phyloP scores from a whole-genome alignment of 23 tunicate species.

The Trididemnum nubilum region DNA sequence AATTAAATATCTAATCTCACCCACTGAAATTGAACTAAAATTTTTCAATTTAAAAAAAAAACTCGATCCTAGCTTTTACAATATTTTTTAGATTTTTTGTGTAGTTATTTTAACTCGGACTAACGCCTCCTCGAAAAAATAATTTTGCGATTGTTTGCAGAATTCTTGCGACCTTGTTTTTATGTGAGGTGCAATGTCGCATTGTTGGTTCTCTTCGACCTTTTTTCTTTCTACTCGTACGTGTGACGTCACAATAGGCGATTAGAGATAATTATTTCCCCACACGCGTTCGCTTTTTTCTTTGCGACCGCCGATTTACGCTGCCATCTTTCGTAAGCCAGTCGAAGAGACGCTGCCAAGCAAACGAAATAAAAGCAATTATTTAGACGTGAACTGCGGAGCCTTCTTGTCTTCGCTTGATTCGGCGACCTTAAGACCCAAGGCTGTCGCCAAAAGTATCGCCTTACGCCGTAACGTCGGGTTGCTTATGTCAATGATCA shows the following conservation, averaged over 20 bases:
- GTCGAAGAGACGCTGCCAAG: conserved; percentile 45
- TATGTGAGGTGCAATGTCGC: not conserved
- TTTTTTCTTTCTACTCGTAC: not conserved
- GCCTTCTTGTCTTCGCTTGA: conserved; percentile 31
- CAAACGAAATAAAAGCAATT: conserved; percentile 47
- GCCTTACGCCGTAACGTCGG: conserved; percentile 25
- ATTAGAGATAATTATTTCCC: conserved; percentile 23
- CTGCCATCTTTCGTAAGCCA: not conserved
- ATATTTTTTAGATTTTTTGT: too few species aligned
- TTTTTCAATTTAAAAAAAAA: too few species aligned
- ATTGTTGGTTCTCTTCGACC: not conserved
- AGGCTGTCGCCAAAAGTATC: conserved; percentile 45
- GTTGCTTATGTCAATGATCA: conserved; percentile 11
- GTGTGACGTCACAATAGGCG: conserved; percentile 4
- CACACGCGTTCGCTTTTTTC: not conserved
- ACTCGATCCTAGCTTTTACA: too few species aligned
- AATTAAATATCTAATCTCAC: too few species aligned
- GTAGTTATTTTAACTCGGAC: too few species aligned
- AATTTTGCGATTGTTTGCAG: not conserved
- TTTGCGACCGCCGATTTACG: not conserved
- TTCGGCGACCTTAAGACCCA: conserved; percentile 44
- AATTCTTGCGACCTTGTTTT: not conserved
- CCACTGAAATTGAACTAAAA: too few species aligned
- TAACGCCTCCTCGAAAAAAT: not conserved
- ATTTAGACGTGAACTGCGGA: conserved; percentile 33